Percentiles rank a stretch among this genome's conserved stretches.
Conservation (phyloP, 2,113 vertebrate genomes). For the Menura novaehollandiae region DNA sequence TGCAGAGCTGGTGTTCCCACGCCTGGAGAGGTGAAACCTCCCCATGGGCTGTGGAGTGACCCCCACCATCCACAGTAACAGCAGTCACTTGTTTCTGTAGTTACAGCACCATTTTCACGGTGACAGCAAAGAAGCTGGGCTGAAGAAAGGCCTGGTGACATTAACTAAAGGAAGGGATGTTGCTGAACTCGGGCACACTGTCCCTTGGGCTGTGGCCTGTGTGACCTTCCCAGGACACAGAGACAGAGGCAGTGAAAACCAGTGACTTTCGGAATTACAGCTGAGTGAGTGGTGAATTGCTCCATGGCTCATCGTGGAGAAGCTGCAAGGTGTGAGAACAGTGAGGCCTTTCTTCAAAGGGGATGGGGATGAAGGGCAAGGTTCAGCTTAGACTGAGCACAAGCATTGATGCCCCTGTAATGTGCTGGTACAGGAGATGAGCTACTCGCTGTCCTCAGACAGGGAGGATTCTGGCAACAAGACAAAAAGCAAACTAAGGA, state of each 20-base stretch:
- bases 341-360: not conserved
- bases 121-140: not conserved
- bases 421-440: fast-evolving
- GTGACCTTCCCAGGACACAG: not conserved
- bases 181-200: not conserved
- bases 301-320: not conserved
- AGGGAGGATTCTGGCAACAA: not conserved
- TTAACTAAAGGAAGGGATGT: not conserved
- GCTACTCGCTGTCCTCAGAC: not conserved
- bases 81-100: too few relatives aligned
- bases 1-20: not conserved
- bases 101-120: too few relatives aligned
- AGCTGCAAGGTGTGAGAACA: not conserved
- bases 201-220: not conserved
- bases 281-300: not conserved
- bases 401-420: too few relatives aligned
- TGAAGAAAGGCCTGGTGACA: not conserved
- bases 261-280: not conserved
- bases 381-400: not conserved
- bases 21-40: not conserved
- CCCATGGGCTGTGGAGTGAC: not conserved
- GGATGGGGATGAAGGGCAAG: too few relatives aligned
- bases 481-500: not conserved
- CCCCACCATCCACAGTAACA: not conserved
- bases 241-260: not conserved